Base-by-base conservation (phyloP, 1,140 invertebrate species). In the Ganaspis sp. region DNA sequence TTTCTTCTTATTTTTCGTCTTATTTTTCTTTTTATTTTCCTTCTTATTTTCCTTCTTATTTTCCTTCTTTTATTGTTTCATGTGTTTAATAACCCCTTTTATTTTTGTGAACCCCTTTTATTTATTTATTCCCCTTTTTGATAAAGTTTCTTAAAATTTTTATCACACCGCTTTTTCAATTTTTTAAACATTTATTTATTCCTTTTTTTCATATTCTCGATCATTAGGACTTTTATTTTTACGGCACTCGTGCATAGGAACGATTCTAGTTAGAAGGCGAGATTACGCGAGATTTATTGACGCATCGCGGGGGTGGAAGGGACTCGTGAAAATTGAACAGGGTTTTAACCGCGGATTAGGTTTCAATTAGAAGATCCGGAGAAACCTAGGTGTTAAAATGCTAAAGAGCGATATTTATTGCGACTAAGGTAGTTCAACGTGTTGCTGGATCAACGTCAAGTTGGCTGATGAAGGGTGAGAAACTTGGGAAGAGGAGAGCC, bases 311-410 rank as follows among this genome's bases (percentile, higher is more conserved):
- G 79, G 77, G 81, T 79, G 72, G 80, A 77, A 73, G 69, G 21
- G 58, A 69, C 75, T 82, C 53, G 70, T 70, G 79, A 81, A 83
- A 85, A 86, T 81, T 85, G 74, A 81, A 84, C 77, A 58, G 49
- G 75, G 81, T 83, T 85, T 90, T 81, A 85, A 53, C 74, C 78
- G 45, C 71, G 89, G 89, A 90, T 90, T 89, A 90, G 83, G 70
- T 88, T 89, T 87, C 87, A 89, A 90, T 90, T 90, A 89, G 76
- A 82, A 73, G 69, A 77, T 82, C 72, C 74, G 49, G 81, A 80
- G 53, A 74, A 83, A 77, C 77, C 69, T 70, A 45, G 64, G 17
- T 69, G 81, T 77, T 79, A 78, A 84, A 86, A 82, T 77, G 73
- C 38, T 74, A 81, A 84, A 83, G 72, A 75, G 70, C 70, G 78